Conservation (phyloP, 2,888 invertebrate species). For the Epinotia brunnichana region DNA sequence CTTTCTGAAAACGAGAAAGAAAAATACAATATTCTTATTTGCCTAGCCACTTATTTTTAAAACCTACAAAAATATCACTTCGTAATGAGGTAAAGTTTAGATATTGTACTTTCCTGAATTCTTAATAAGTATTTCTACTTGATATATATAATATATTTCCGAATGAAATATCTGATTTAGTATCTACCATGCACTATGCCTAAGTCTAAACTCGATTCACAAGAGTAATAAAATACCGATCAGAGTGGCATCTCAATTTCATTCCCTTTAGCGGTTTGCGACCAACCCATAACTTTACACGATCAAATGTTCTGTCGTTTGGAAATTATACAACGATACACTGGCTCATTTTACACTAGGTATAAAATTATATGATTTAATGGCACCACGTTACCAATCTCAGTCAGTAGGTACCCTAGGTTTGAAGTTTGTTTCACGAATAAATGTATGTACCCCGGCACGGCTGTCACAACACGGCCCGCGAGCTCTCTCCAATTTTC, state of each 20-base stretch:
- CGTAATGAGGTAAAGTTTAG: too few relatives aligned
- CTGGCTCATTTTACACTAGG: neutral
- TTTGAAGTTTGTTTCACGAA: neutral
- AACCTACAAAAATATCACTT: too few relatives aligned
- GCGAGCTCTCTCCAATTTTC: too few relatives aligned
- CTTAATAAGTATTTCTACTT: too few relatives aligned
- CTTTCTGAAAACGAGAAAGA: too few relatives aligned
- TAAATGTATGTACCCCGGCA: too few relatives aligned
- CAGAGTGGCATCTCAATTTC: conserved; percentile 29
- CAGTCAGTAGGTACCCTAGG: neutral
- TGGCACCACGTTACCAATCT: neutral
- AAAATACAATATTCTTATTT: too few relatives aligned
- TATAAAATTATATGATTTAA: conserved; percentile 16
- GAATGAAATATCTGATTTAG: conserved; percentile 7
- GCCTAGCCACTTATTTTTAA: too few relatives aligned
- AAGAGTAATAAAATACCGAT: conserved; percentile 35
- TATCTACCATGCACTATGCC: neutral
- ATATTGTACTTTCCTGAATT: too few relatives aligned
- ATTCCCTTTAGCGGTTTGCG: conserved; percentile 4
- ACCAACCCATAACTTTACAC: conserved; percentile 1
- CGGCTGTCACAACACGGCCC: too few relatives aligned
- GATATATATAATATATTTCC: neutral
- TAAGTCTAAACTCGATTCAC: conserved; percentile 36
- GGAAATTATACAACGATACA: conserved; percentile 9
- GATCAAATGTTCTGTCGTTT: conserved; percentile 15